phyloP scores from a whole-genome alignment of 2,113 vertebrate genomes.

The Chaetops frenatus region DNA sequence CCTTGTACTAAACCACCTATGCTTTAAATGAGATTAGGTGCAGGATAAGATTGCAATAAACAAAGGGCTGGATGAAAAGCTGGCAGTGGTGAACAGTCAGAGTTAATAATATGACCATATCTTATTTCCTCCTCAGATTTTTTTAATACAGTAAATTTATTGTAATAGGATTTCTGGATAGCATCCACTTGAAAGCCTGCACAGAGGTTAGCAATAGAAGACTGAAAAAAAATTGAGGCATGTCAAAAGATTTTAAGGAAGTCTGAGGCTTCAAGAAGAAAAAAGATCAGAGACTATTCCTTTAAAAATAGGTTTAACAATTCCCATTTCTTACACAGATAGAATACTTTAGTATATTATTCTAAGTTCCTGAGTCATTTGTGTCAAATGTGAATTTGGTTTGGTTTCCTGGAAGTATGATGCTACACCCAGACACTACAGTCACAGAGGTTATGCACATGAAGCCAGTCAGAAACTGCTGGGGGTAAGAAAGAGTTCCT shows the following conservation, averaged over 20 bases:
- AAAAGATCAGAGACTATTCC: not conserved
- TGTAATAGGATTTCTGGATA: conserved; percentile 60
- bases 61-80: conserved; percentile 49
- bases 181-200: conserved; percentile 31
- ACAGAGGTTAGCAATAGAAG: not conserved
- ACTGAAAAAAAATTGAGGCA: not conserved
- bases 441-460: not conserved
- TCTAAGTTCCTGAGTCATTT: conserved; percentile 13
- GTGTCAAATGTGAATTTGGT: conserved; percentile 19
- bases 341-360: not conserved
- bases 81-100: conserved; percentile 24
- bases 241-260: conserved; percentile 17
- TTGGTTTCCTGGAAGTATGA: conserved; percentile 46
- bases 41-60: conserved; percentile 41
- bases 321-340: not conserved
- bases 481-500: not conserved
- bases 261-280: not conserved
- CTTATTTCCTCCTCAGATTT: conserved; percentile 51
- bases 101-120: conserved; percentile 40
- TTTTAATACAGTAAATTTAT: conserved; percentile 62
- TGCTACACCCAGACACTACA: not conserved
- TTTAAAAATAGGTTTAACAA: not conserved
- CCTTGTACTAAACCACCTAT: conserved; percentile 2
- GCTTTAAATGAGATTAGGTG: conserved; percentile 37
- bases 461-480: not conserved